Evolutionary conservation across 2,113 vertebrate genomes (phyloP), one percentile per base, ranked within the genome.

Genomic region (Saguinus midas): DNA sequence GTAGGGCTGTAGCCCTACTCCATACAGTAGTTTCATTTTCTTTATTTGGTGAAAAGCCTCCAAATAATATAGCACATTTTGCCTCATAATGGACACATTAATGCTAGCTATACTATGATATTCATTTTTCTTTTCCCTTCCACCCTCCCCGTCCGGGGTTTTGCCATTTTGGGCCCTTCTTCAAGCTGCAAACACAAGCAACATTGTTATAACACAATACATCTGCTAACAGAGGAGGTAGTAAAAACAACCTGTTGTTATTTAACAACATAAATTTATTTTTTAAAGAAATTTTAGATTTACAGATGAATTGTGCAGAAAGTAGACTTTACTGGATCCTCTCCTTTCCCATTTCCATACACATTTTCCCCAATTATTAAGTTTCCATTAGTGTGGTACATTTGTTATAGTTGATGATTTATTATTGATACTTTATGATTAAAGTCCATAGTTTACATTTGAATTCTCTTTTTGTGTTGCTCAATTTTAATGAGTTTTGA

Each of bases 331-430:
- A 58, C 17, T 18, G 10, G 52, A 52, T 6, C 2, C 40, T 23
- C 40, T 48, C 14, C 40, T 9, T 27, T 61, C 3, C 12, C 25
- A 21, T 1, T 0, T 1, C 4, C 0, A 1, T 4, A 16, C 20
- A 6, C 55, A 52, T 20, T 25, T 66, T 61, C 3, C 13, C 9
- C 58, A 57, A 37, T 87, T 58, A 61, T 61, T 72, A 87, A 55
- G 6, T 23, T 78, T 86, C n/a, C 9, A 16, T 80, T 58, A 91
- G 1, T 25, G 17, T 43, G 48, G 5, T 29, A 27, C 10, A 35
- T 87, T 83, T 57, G 21, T 57, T 78, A 83, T 1, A 61, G 3
- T 6, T 82, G 13, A 87, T 87, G 27, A 73, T 82, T 18, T 2
- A 12, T 37, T 89, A 43, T 72, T 82, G 50, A 68, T 25, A 66